Evolutionary conservation across 2,888 invertebrate species (phyloP).

Genomic region (Lasioglossum vierecki): DNA sequence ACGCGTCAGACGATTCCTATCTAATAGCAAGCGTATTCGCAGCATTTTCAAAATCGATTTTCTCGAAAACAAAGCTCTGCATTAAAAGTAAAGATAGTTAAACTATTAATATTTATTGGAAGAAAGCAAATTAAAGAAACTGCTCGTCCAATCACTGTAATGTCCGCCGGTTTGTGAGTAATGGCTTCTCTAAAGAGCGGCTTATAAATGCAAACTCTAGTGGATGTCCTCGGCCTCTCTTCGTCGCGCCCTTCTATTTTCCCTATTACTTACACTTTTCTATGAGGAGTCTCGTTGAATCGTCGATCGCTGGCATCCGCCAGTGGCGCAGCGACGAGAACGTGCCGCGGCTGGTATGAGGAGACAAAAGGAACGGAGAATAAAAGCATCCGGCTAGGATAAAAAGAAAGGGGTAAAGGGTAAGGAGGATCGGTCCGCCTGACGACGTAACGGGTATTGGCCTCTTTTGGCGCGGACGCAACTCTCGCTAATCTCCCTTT

Average conservation of each 20-base stretch:
- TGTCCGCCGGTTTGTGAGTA: constrained; percentile 5
- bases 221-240: neutral
- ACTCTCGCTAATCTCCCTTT: constrained; percentile 77
- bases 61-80: no score
- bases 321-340: constrained; percentile 28
- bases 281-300: constrained; percentile 16
- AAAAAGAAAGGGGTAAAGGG: constrained; percentile 29
- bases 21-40: no score
- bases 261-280: constrained; percentile 37
- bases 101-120: no score
- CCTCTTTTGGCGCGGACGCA: constrained; percentile 77
- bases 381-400: constrained; percentile 20
- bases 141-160: neutral
- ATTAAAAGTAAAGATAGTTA: no score
- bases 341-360: constrained; percentile 5
- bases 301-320: constrained; percentile 28
- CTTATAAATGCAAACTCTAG: constrained; percentile 25
- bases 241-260: neutral
- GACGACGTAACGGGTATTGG: constrained; percentile 71
- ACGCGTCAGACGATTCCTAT: no score
- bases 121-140: no score
- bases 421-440: constrained; percentile 57
- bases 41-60: no score
- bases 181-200: neutral
- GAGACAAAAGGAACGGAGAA: constrained; percentile 15